phyloP scores from a whole-genome alignment of 2,888 invertebrate species.

The Thera britannica region DNA sequence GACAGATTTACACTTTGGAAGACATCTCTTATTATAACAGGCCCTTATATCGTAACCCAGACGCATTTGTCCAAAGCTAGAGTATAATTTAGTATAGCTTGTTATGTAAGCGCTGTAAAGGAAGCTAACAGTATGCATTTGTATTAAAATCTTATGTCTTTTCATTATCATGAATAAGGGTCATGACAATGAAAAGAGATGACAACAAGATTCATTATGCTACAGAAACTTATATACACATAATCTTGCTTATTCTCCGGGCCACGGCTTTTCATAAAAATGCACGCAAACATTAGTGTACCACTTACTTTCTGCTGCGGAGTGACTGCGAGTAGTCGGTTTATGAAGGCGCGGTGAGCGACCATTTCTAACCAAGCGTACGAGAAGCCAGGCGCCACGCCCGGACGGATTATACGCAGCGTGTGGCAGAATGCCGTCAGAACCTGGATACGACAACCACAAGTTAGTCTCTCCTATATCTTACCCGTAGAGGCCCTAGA shows the following conservation, averaged over 20 bases:
- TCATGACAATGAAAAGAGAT: too few species aligned
- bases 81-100: too few species aligned
- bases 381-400: conserved; percentile 97
- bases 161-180: too few species aligned
- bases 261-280: conserved; percentile 22
- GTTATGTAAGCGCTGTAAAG: too few species aligned
- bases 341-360: conserved; percentile 98
- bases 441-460: conserved; percentile 77
- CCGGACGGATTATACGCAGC: conserved; percentile 95
- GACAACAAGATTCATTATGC: too few species aligned
- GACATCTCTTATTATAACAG: not conserved
- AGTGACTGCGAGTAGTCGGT: conserved; percentile 94
- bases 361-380: conserved; percentile 99
- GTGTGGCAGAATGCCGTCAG: conserved; percentile 98
- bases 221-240: not conserved
- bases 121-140: too few species aligned
- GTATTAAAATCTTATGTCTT: too few species aligned
- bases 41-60: too few species aligned
- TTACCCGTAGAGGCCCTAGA: too few species aligned
- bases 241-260: not conserved
- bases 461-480: not conserved
- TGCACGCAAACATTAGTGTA: conserved; percentile 1
- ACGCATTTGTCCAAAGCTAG: too few species aligned
- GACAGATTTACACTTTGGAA: not conserved
- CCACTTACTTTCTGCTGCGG: conserved; percentile 92